Percentiles rank a stretch among this genome's conserved stretches.
These are phyloP conservation scores for Drosophila multiciliata DNA, from an alignment of 2,888 invertebrate species.

Conservation along the genomic window DNA sequence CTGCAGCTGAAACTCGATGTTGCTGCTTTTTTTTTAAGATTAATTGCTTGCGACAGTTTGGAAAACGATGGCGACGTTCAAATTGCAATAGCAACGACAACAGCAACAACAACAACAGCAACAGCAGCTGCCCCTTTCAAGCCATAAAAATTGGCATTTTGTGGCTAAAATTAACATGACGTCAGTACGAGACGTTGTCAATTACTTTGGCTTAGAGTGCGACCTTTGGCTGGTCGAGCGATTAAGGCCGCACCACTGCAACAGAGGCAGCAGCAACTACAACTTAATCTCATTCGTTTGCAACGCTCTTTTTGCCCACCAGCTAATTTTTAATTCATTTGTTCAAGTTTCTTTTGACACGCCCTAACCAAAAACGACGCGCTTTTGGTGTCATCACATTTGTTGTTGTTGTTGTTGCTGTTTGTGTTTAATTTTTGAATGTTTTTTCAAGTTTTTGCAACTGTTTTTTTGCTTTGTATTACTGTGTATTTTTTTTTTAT, in stretches of 20 bases:
- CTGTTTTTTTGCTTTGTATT: conserved; percentile 19
- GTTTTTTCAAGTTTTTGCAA: conserved; percentile 49
- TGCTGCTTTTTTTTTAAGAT: conserved; percentile 71
- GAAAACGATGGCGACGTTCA: conserved; percentile 58
- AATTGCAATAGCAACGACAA: conserved; percentile 46
- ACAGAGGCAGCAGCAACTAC: conserved; percentile 27
- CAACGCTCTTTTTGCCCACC: conserved; percentile 43
- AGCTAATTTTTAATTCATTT: conserved; percentile 73
- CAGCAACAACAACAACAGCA: conserved; percentile 6
- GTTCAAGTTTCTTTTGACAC: conserved; percentile 76
- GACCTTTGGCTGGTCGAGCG: conserved; percentile 62
- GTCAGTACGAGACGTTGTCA: conserved; percentile 55
- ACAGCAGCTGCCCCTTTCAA: conserved; percentile 60
- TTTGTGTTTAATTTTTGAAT: conserved; percentile 19
- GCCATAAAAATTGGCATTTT: conserved; percentile 69
- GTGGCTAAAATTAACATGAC: conserved; percentile 76
- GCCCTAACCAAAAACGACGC: conserved; percentile 68
- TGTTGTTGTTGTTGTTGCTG: conserved; percentile 21
- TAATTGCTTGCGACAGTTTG: conserved; percentile 82
- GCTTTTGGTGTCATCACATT: conserved; percentile 77
- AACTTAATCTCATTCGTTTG: conserved; percentile 51
- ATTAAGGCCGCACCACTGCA: conserved; percentile 74
- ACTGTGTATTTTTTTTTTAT: conserved; percentile 24
- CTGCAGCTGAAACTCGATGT: conserved; percentile 47
- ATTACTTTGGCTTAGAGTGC: conserved; percentile 56